Evolutionary conservation across 2,888 invertebrate species (phyloP), one percentile per base, ranked within the genome.

Genomic region (Agrenia bidenticulata): DNA sequence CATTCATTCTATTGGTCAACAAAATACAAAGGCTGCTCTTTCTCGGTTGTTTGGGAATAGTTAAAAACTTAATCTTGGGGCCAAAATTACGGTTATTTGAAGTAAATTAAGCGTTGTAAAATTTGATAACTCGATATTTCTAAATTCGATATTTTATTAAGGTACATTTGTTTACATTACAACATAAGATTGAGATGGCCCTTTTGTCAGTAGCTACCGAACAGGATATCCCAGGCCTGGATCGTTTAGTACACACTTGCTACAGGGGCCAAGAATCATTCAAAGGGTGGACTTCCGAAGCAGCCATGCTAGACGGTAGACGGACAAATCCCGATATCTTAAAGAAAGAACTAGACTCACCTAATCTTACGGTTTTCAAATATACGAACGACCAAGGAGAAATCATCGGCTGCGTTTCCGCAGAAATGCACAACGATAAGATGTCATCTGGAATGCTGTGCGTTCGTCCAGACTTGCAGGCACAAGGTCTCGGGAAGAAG

Each of bases 241-340:
- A 62, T n/a, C n/a, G 2, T 13, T 57, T 72, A 0, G 58, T 67
- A 1, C 69, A 72, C 17, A 62, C 37, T 23, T 70, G 69, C 39
- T 72, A 72, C 51, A 24, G 72, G 19, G 69, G 67, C 2, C 67
- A 72, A 45, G 45, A 54, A 1, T 63, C 72, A 1, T 49, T 58
- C 21, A 49, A 41, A 21, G 72, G 72, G 13, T 72, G 72, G 72
- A 69, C 64, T 24, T 41, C 63, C 5, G 72, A 70, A 55, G 66
- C 63, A 1, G 64, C 67, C 39, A 19, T 70, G 26, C 26, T 70
- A 1, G 72, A 56, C 2, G 72, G 72, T 4, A 62, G 39, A 1
- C 57, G 72, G 5, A 51, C 49, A 5, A 63, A 53, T 11, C 21
- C 23, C 1, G 60, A 57, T 45, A 63, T 55, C 13, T 26, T 72